Conservation (phyloP, 2,113 vertebrate genomes). For the Corythornis vintsioides region DNA sequence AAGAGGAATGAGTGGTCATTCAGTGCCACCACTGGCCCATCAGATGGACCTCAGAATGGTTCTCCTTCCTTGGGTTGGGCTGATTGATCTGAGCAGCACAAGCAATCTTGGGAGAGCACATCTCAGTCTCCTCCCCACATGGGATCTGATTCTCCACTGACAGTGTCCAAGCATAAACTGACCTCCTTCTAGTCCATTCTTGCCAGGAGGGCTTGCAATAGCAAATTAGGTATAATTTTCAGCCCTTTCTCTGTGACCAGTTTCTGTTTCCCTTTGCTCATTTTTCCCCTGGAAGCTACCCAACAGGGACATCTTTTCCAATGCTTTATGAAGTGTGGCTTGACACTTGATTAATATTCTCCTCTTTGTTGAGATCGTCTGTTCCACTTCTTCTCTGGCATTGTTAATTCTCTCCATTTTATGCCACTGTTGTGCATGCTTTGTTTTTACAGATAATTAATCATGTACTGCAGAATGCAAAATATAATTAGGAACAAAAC, state of each 20-base stretch:
- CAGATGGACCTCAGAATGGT: not conserved
- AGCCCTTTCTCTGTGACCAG: not conserved
- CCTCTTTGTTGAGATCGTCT: not conserved
- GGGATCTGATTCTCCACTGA: not conserved
- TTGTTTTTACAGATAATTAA: not conserved
- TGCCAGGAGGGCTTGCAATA: not conserved
- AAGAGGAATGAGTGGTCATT: not conserved
- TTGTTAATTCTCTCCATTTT: not conserved
- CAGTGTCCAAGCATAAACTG: not conserved
- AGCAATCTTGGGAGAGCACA: not conserved
- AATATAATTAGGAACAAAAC: not conserved
- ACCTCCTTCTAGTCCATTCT: not conserved
- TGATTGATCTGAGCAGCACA: not conserved
- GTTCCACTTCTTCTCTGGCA: not conserved
- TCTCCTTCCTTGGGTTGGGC: not conserved
- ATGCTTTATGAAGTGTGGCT: not conserved
- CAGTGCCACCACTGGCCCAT: not conserved
- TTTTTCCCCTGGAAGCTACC: not conserved
- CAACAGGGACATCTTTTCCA: not conserved
- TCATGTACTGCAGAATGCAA: not conserved
- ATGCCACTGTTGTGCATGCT: not conserved
- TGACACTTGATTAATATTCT: not conserved
- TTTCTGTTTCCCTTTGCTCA: not conserved
- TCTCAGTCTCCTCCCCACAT: not conserved
- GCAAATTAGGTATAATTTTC: not conserved